Evolutionary conservation across 1,140 invertebrate genomes (phyloP), one percentile per base, ranked within the genome.

Genomic region (Heliconius nattereri): DNA sequence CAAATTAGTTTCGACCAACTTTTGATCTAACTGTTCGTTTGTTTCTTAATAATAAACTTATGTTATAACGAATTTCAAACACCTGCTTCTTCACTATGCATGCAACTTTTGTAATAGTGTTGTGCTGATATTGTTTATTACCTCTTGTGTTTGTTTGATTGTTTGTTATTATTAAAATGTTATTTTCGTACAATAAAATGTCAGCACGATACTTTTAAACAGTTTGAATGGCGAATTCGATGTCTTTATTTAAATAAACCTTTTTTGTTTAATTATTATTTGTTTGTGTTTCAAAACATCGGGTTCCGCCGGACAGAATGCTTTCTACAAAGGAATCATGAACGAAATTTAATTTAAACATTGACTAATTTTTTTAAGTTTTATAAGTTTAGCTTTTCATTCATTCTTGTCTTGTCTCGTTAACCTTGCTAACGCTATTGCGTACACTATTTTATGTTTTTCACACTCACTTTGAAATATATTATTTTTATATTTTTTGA

Each of bases 291-390:
- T 7, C 40, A 75, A 74, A 75, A 75, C 45, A 71, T 75, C 54
- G 26, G 2, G 49, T 79, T 74, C 60, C 78, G 40, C 29, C 57
- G 3, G 37, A 78, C 71, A 78, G 76, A 72, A 32, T 45, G 76
- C 76, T 78, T 78, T 72, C 71, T 57, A 78, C 76, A 66, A 78
- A 78, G 76, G 76, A 78, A 78, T 78, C 76, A 78, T 78, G 76
- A 78, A 76, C 74, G 52, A 70, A 57, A 76, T 66, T 66, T 40
- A 57, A 76, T 66, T 66, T 40, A 40, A 40, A 76, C 74, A 54
- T 70, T 66, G 26, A 66, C 60, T 66, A 29, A 29, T 66, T 29
- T 29, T 66, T 29, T 52, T 7, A 66, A 66, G 8, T 66, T 9
- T 26, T 66, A 13, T n/a, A 66, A 66, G 26, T 29, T 20, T 60